phyloP scores from a whole-genome alignment of 1,140 invertebrate genomes.

The Harpegnathos saltator region DNA sequence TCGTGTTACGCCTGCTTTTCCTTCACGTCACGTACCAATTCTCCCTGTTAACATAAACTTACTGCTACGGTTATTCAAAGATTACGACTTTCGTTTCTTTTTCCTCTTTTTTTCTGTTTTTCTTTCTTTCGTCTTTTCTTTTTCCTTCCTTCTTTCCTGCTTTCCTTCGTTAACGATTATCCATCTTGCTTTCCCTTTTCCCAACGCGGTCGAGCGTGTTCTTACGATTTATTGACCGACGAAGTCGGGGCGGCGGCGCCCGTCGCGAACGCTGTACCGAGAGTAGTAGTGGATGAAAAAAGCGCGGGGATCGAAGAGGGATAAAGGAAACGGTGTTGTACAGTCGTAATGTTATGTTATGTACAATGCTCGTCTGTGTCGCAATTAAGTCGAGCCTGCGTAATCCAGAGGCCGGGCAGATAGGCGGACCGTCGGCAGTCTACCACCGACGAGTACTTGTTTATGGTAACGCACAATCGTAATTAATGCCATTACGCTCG shows the following conservation, averaged over 20 bases:
- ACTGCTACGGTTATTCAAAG: constrained; percentile 21
- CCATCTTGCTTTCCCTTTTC: constrained; percentile 29
- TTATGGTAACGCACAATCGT: constrained; percentile 48
- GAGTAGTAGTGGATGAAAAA: neutral
- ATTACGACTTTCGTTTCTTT: neutral
- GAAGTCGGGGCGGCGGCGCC: constrained; percentile 25
- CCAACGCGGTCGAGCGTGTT: constrained; percentile 53
- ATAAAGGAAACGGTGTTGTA: constrained; percentile 43
- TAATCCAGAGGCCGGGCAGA: constrained; percentile 34
- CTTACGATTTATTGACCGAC: constrained; percentile 43
- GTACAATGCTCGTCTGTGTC: constrained; percentile 56
- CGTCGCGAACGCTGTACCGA: constrained; percentile 9
- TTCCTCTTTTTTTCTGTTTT: too few species aligned
- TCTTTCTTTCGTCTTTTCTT: too few species aligned
- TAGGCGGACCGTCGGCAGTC: neutral
- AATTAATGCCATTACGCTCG: constrained; percentile 69
- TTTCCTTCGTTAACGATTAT: neutral
- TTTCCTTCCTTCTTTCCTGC: too few species aligned
- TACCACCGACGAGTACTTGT: constrained; percentile 16
- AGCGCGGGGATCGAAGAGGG: neutral
- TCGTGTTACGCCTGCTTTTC: neutral
- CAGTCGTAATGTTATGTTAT: constrained; percentile 46
- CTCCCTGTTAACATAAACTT: constrained; percentile 37
- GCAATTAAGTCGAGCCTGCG: constrained; percentile 45
- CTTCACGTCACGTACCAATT: neutral